phyloP scores from a whole-genome alignment of 2,888 invertebrate species.

The Trilocha varians region DNA sequence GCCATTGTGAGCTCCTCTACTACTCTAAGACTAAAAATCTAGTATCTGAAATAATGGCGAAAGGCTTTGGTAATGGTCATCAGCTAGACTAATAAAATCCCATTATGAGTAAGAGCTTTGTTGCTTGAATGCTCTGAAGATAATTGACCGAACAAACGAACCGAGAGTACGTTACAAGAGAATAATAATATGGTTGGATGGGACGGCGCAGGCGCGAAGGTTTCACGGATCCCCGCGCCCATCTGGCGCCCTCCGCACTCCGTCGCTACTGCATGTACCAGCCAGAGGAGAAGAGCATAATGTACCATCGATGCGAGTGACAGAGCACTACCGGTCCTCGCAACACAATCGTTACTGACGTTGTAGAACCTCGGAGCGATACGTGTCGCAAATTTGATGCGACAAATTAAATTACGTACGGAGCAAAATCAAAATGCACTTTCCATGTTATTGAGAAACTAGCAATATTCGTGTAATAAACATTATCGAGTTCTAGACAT shows the following conservation, averaged over 20 bases:
- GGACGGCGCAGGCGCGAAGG: conserved; percentile 49
- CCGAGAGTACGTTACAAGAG: conserved; percentile 47
- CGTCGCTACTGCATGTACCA: conserved; percentile 31
- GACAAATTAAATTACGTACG: background rate
- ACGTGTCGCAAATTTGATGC: background rate
- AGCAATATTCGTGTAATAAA: background rate
- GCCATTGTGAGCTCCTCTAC: too few species aligned
- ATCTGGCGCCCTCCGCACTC: conserved; percentile 31
- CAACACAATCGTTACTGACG: conserved; percentile 38
- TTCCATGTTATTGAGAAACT: background rate
- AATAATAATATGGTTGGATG: conserved; percentile 37
- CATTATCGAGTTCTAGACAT: too few species aligned
- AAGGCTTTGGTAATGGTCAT: background rate
- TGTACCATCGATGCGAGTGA: conserved; percentile 39
- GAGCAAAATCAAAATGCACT: background rate
- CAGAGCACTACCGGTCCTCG: conserved; percentile 19
- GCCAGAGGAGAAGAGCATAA: conserved; percentile 31
- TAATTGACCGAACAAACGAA: conserved; percentile 60
- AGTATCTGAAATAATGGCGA: too few species aligned
- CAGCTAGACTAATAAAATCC: conserved; percentile 1
- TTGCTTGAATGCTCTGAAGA: conserved; percentile 40
- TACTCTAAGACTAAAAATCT: too few species aligned
- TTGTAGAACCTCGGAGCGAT: conserved; percentile 10
- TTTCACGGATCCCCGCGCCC: conserved; percentile 37
- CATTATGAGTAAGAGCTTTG: conserved; percentile 10